Base-by-base conservation (phyloP, 2,113 vertebrate genomes). In the Sus scrofa region DNA sequence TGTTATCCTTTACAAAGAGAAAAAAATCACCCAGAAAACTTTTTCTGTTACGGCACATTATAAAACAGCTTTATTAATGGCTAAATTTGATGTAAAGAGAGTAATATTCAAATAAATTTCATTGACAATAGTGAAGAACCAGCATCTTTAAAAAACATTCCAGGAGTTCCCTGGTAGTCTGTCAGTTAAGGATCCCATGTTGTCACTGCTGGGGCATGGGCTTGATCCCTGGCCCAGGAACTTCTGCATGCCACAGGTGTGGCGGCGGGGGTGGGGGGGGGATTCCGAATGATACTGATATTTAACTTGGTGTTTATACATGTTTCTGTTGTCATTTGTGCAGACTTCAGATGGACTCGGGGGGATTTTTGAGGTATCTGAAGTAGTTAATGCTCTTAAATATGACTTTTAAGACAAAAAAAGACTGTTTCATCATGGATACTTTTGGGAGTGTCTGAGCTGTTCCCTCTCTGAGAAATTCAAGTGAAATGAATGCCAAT, bases 1-100 rank as follows among this genome's bases (percentile, higher is more conserved):
- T 20, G 5, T 91, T 91, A 95, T 11, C 11, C 3, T 82, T 70
- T 97, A 92, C 75, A 91, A 95, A 70, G 81, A 60, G 60, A 85
- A 70, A 85, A 70, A 94, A 92, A 60, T 94, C 7, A 11, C 67
- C 32, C 77, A 58, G 9, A 81, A 63, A 94, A 8, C 0, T 89
- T 62, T 92, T 65, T 70, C 94, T 93, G 52, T 97, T 65, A 63
- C 71, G 87, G 6, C 32, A 7, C 44, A 94, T 97, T 94, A 19
- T 34, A 90, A 95, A 81, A 27, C 1, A 16, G 24, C 7, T 96
- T 30, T 96, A 65, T 88, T 77, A 44, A 68, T 95, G 92, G n/a
- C 7, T 1, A 26, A 37, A 60, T 56, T 26, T 96, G 18, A 77
- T 89, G 83, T 39, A 95, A 92, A 95, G 58, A 26, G 39, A 75